Evolutionary conservation across 2,888 invertebrate species (phyloP).

Genomic region (Diplazon laetatorius): DNA sequence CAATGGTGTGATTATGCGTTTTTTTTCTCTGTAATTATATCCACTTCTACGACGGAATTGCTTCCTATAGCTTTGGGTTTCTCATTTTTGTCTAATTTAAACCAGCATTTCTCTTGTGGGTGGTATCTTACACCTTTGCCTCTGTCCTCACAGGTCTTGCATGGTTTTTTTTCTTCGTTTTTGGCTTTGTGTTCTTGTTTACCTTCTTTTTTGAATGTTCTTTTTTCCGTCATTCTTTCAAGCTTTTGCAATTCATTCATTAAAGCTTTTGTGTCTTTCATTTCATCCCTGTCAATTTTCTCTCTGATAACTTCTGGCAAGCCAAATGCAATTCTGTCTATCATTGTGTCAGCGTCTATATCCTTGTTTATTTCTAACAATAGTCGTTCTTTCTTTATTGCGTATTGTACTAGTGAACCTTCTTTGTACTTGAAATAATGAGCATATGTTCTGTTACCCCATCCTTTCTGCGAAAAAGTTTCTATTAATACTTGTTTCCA

Average conservation of each 20-base stretch:
- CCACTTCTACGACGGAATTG: conserved; percentile 62
- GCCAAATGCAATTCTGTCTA: conserved; percentile 63
- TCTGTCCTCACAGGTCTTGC: conserved; percentile 67
- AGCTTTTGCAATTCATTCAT: conserved; percentile 64
- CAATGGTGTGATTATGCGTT: conserved; percentile 57
- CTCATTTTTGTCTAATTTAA: conserved; percentile 53
- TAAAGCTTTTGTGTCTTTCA: conserved; percentile 67
- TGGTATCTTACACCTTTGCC: conserved; percentile 67
- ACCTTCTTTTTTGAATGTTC: conserved; percentile 51
- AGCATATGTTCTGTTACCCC: conserved; percentile 67
- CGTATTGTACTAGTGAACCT: conserved; percentile 70
- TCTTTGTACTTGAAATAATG: conserved; percentile 66
- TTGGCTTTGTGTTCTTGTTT: conserved; percentile 62
- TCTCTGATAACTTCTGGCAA: conserved; percentile 68
- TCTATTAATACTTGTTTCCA: conserved; percentile 70
- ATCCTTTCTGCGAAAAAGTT: conserved; percentile 70
- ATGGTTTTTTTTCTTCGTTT: conserved; percentile 66
- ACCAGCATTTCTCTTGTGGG: conserved; percentile 65
- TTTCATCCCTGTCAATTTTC: conserved; percentile 66
- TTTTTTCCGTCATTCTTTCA: conserved; percentile 58
- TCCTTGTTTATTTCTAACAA: conserved; percentile 67
- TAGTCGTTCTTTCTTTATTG: conserved; percentile 69
- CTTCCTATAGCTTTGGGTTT: conserved; percentile 50
- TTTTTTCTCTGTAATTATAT: conserved; percentile 55
- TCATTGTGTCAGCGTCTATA: conserved; percentile 58